phyloP scores from a whole-genome alignment of 1,140 invertebrate species.

The Drosophila ohnishii region DNA sequence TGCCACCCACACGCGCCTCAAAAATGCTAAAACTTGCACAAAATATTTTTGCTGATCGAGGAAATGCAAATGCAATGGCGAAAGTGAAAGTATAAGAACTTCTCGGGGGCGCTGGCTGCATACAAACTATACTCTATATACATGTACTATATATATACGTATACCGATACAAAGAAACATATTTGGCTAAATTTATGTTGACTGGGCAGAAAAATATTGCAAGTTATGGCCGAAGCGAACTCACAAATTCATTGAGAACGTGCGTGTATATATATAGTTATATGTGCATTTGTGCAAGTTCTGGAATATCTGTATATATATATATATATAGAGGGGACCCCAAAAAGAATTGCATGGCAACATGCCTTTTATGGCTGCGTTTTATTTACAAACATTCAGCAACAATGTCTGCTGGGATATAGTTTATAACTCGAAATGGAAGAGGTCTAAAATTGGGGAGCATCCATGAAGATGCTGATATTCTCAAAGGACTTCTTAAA shows the following conservation, averaged over 20 bases:
- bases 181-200: conserved; percentile 46
- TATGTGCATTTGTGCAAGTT: conserved; percentile 19
- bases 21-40: conserved; percentile 18
- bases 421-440: background rate
- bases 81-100: conserved; percentile 49
- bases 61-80: conserved; percentile 13
- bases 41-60: conserved; percentile 38
- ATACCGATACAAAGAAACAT: conserved; percentile 13
- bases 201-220: conserved; percentile 43
- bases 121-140: conserved; percentile 12
- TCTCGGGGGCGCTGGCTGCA: conserved; percentile 13
- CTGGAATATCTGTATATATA: conserved; percentile 6
- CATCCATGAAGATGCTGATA: no score
- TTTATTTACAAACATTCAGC: conserved; percentile 29
- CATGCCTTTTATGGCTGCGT: conserved; percentile 18
- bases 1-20: conserved; percentile 30
- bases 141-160: background rate
- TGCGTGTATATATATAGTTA: conserved; percentile 10
- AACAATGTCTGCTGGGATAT: conserved; percentile 9
- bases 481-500: background rate
- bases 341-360: conserved; percentile 32
- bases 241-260: conserved; percentile 31
- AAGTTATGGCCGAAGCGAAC: conserved; percentile 36
- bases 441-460: background rate
- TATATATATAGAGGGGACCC: conserved; percentile 2